Evolutionary conservation across 2,113 vertebrate genomes (phyloP).

Genomic region (Brachypodius melanocephalos): DNA sequence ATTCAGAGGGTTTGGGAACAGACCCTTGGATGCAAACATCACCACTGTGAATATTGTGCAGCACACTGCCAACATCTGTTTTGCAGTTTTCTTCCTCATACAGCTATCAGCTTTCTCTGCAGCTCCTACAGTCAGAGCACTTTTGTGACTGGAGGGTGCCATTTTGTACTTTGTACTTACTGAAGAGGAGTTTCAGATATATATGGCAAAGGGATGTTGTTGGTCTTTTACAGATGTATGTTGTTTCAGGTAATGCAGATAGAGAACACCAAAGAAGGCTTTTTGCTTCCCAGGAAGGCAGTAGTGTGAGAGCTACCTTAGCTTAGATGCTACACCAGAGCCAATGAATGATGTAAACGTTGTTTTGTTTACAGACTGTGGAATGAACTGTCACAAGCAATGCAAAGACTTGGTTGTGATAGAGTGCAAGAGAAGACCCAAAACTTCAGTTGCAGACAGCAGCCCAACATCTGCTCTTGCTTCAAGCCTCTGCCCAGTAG

Average conservation of each 20-base stretch:
- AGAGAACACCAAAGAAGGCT: neutral
- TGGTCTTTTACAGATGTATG: neutral
- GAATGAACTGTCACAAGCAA: constrained; percentile 96
- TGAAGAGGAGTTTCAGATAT: neutral
- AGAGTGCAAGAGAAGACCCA: constrained; percentile 93
- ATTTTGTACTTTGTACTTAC: neutral
- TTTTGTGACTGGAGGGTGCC: neutral
- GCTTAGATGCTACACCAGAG: neutral
- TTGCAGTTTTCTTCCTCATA: neutral
- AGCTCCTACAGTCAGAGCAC: neutral
- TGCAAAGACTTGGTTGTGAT: constrained; percentile 96
- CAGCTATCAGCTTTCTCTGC: neutral
- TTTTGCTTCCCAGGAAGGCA: neutral
- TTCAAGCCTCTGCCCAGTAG: constrained; percentile 72
- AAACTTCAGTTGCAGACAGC: constrained; percentile 74
- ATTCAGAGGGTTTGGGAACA: neutral
- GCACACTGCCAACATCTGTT: neutral
- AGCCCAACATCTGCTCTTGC: constrained; percentile 76
- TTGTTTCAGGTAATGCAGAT: neutral
- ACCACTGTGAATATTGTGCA: neutral
- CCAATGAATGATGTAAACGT: neutral
- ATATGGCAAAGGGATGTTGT: neutral
- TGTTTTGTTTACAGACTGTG: constrained; percentile 82
- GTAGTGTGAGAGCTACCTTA: neutral
- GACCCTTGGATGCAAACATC: neutral